Percentiles rank a stretch among this genome's conserved stretches.
These are phyloP conservation scores for Gnatocerus cornutus DNA, from an alignment of 2,888 invertebrate genomes.

Conservation along the genomic window DNA sequence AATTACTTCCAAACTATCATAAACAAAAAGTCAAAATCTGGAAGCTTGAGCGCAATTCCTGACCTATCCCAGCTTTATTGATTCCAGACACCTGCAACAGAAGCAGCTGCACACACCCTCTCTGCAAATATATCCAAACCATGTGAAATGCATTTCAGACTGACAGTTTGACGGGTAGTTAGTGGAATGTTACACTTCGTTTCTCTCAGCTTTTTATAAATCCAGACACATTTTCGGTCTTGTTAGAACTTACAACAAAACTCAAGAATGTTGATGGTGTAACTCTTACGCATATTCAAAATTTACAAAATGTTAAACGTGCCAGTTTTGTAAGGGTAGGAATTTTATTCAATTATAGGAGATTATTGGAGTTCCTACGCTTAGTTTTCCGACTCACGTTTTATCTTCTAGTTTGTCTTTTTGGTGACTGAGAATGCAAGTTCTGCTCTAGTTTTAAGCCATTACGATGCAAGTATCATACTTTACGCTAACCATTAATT, in stretches of 20 bases:
- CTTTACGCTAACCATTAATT: not conserved
- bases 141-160: not conserved
- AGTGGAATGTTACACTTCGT: not conserved
- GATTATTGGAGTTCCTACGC: slow-evolving; percentile 23
- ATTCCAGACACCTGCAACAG: slow-evolving; percentile 53
- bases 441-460: slow-evolving; percentile 27
- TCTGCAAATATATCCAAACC: slow-evolving; percentile 11
- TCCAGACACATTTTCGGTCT: not conserved
- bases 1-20: not conserved
- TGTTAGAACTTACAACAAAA: not conserved
- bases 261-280: not conserved
- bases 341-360: slow-evolving; percentile 41
- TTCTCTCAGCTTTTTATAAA: not conserved
- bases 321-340: slow-evolving; percentile 11
- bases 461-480: not conserved
- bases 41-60: slow-evolving; percentile 41
- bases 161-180: not conserved
- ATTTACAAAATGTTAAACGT: slow-evolving; percentile 27
- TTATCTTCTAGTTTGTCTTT: slow-evolving; percentile 16
- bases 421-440: slow-evolving; percentile 9
- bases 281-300: slow-evolving; percentile 24
- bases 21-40: slow-evolving; percentile 15
- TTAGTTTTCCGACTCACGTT: slow-evolving; percentile 35
- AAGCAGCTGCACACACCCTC: slow-evolving; percentile 27
- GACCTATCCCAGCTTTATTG: slow-evolving; percentile 56